Evolutionary conservation across 2,113 vertebrate species (phyloP).

Genomic region (Eurystomus gularis): DNA sequence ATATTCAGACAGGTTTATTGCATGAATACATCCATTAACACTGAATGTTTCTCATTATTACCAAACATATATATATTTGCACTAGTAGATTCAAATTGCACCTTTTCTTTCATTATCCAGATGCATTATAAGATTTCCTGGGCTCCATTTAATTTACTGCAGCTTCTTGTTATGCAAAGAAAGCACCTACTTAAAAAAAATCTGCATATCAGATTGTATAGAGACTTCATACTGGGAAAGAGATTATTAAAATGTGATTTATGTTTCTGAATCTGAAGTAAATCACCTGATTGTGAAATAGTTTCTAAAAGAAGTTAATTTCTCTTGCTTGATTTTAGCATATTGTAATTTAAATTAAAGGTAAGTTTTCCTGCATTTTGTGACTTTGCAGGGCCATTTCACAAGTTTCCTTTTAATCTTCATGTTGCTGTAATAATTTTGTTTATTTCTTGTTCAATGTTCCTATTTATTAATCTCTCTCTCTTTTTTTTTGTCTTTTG

Average conservation of each 20-base stretch:
- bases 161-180: conserved; percentile 63
- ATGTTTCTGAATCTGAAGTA: conserved; percentile 58
- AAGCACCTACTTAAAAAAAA: conserved; percentile 62
- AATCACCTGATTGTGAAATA: conserved; percentile 61
- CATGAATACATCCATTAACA: conserved; percentile 27
- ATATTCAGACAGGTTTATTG: conserved; percentile 54
- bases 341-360: conserved; percentile 52
- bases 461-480: not conserved
- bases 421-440: not conserved
- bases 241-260: conserved; percentile 72
- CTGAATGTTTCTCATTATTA: conserved; percentile 44
- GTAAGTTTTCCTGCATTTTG: conserved; percentile 35
- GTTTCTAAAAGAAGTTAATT: conserved; percentile 64
- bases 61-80: conserved; percentile 50
- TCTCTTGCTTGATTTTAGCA: conserved; percentile 49
- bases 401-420: conserved; percentile 11
- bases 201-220: conserved; percentile 51
- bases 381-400: conserved; percentile 24
- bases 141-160: conserved; percentile 53
- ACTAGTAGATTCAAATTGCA: conserved; percentile 50
- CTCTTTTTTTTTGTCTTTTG: not conserved
- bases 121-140: conserved; percentile 51
- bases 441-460: conserved; percentile 13
- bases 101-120: conserved; percentile 41
- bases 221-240: conserved; percentile 60